Evolutionary conservation across 1,140 invertebrate genomes (phyloP).

Genomic region (Aphis gossypii): DNA sequence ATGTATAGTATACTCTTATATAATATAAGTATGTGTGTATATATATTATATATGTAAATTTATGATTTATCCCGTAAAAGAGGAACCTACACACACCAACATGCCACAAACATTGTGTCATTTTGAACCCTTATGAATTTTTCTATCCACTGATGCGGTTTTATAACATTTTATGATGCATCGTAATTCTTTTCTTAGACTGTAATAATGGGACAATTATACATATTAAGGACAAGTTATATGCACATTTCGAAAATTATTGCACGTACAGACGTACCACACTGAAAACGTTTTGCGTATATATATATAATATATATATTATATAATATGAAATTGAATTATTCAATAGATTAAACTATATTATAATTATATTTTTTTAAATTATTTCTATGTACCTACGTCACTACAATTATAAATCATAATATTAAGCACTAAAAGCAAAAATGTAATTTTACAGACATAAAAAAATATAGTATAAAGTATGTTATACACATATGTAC

Average conservation of each 20-base stretch:
- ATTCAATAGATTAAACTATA: neutral
- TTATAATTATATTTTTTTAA: neutral
- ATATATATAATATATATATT: neutral
- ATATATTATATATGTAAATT: neutral
- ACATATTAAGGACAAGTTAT: neutral
- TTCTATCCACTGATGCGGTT: neutral
- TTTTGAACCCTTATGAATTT: slow-evolving; percentile 22
- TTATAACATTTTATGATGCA: neutral
- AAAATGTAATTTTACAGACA: neutral
- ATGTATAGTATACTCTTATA: neutral
- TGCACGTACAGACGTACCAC: neutral
- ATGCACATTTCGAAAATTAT: neutral
- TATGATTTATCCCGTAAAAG: neutral
- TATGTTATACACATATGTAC: neutral
- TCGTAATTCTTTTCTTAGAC: neutral
- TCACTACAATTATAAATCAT: neutral
- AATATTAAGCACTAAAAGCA: neutral
- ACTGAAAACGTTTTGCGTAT: neutral
- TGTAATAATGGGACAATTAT: neutral
- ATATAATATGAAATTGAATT: neutral
- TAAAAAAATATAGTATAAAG: neutral
- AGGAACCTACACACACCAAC: neutral
- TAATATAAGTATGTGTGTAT: neutral
- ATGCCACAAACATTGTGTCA: neutral
- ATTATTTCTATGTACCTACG: neutral